phyloP scores from a whole-genome alignment of 2,113 vertebrate species.

The Platichthys flesus region DNA sequence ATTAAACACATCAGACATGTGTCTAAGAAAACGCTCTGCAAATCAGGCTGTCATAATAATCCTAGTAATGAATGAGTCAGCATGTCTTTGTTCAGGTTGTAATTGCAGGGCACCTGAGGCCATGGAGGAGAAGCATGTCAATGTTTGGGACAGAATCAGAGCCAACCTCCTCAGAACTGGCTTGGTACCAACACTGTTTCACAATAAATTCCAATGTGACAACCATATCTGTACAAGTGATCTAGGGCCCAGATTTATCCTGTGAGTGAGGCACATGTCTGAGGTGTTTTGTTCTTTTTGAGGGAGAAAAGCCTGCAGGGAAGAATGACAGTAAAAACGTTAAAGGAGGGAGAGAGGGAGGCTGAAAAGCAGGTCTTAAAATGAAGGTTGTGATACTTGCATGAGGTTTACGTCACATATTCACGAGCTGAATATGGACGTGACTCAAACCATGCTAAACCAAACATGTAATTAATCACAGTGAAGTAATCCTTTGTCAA shows the following conservation, averaged over 20 bases:
- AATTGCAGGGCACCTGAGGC: constrained; percentile 37
- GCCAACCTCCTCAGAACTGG: constrained; percentile 33
- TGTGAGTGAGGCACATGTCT: constrained; percentile 49
- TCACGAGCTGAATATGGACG: not conserved
- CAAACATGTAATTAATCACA: not conserved
- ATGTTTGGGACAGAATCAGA: constrained; percentile 15
- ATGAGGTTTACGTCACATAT: not conserved
- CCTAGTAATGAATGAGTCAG: constrained; percentile 3
- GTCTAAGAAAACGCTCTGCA: not conserved
- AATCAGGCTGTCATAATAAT: not conserved
- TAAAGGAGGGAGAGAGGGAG: constrained; percentile 10
- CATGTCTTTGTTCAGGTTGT: constrained; percentile 2
- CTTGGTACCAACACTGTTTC: constrained; percentile 52
- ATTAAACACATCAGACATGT: not conserved
- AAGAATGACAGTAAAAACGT: constrained; percentile 70
- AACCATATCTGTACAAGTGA: constrained; percentile 57
- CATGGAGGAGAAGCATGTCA: constrained; percentile 28
- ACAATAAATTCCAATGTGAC: constrained; percentile 74
- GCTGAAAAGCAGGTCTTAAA: constrained; percentile 51
- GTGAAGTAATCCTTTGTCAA: not conserved
- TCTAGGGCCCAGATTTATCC: constrained; percentile 43
- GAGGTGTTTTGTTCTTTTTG: constrained; percentile 9
- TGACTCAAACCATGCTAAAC: not conserved
- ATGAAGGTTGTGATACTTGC: not conserved
- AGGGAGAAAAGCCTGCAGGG: constrained; percentile 42